These are phyloP conservation scores for Trichogramma evanescens DNA, from an alignment of 2,888 invertebrate genomes.

Conservation along the genomic window DNA sequence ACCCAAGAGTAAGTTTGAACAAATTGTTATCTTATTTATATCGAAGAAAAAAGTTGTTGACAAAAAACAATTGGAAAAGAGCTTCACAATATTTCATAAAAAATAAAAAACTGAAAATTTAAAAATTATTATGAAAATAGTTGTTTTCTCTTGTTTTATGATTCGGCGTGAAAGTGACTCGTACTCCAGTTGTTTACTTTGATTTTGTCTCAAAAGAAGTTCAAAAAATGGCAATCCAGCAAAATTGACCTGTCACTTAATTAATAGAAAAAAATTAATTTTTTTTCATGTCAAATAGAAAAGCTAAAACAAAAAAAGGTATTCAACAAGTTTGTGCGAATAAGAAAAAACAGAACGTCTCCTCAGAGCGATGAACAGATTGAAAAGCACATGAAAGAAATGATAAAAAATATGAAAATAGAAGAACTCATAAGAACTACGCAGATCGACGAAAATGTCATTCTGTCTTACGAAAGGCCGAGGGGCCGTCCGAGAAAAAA, in stretches of 20 bases:
- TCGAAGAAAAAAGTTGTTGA: background rate
- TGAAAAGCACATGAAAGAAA: slow-evolving; percentile 5
- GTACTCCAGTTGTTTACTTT: too few species aligned
- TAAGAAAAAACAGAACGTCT: slow-evolving; percentile 11
- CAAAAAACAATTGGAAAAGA: too few species aligned
- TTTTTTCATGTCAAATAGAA: slow-evolving; percentile 3
- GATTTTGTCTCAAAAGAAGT: too few species aligned
- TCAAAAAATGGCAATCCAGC: too few species aligned
- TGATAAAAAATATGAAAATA: slow-evolving; percentile 13
- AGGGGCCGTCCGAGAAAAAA: slow-evolving; percentile 3
- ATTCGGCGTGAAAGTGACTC: too few species aligned
- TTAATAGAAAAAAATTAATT: background rate
- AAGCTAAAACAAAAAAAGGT: slow-evolving; percentile 5
- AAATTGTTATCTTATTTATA: background rate
- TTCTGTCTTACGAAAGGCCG: background rate
- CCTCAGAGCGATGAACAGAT: background rate
- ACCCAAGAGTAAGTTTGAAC: background rate
- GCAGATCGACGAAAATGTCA: background rate
- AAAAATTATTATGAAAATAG: too few species aligned
- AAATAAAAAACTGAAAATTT: too few species aligned
- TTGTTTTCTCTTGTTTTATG: too few species aligned
- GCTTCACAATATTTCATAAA: too few species aligned
- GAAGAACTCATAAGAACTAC: slow-evolving; percentile 16
- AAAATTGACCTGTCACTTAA: too few species aligned
- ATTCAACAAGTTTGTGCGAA: slow-evolving; percentile 1